phyloP scores from a whole-genome alignment of 2,888 invertebrate species.

The Adelognathus sp. region DNA sequence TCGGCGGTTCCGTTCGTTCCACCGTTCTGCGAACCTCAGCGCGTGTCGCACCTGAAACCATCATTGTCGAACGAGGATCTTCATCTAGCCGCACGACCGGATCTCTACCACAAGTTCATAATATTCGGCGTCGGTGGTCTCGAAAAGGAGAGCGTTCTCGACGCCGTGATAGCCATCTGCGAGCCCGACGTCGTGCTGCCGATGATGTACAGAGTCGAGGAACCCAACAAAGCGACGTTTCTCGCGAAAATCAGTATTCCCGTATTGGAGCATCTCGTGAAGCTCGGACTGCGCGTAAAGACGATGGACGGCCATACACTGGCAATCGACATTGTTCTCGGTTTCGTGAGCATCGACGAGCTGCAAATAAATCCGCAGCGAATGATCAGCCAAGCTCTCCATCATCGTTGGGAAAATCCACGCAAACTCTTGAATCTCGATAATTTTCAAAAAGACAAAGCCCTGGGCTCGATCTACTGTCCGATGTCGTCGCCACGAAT shows the following conservation, averaged over 20 bases:
- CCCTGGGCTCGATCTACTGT: constrained; percentile 72
- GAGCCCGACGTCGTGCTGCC: constrained; percentile 74
- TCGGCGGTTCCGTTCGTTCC: not conserved
- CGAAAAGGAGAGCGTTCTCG: constrained; percentile 67
- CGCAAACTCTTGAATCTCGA: constrained; percentile 74
- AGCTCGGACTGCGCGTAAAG: constrained; percentile 67
- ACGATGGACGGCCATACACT: constrained; percentile 66
- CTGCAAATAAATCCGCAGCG: constrained; percentile 70
- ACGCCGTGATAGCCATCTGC: constrained; percentile 66
- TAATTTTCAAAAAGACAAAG: constrained; percentile 73
- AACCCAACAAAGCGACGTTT: constrained; percentile 70
- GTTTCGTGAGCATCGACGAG: constrained; percentile 68
- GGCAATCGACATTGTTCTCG: constrained; percentile 74
- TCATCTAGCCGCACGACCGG: constrained; percentile 70
- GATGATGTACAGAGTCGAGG: constrained; percentile 70
- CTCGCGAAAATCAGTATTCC: constrained; percentile 69
- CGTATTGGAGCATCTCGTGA: constrained; percentile 71
- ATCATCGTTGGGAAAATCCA: constrained; percentile 68
- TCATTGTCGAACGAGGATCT: constrained; percentile 67
- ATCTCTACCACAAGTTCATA: constrained; percentile 79
- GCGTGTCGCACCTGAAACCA: constrained; percentile 72
- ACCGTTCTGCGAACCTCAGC: constrained; percentile 68
- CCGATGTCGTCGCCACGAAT: constrained; percentile 72
- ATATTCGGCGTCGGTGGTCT: constrained; percentile 67
- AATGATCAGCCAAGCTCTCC: constrained; percentile 67